Conservation (phyloP, 2,113 vertebrate genomes). For the Athene noctua region DNA sequence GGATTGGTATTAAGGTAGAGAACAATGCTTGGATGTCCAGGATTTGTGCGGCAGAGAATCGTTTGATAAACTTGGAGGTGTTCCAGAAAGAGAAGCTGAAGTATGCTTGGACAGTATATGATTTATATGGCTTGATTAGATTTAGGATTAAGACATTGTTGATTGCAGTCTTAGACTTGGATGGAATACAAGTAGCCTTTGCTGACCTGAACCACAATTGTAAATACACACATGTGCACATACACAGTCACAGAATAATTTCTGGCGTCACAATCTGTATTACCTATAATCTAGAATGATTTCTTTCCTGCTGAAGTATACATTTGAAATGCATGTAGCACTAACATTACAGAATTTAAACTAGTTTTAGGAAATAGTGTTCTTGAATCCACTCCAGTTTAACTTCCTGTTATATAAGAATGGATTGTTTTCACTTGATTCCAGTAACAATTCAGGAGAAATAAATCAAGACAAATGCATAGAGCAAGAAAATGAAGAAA, state of each 20-base stretch:
- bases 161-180: background rate
- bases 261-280: background rate
- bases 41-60: background rate
- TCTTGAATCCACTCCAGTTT: background rate
- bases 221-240: accelerated
- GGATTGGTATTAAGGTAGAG: background rate
- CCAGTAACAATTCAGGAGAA: background rate
- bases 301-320: background rate
- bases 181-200: background rate
- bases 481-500: background rate
- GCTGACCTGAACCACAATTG: background rate
- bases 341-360: background rate
- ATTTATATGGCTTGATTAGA: background rate
- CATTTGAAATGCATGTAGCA: background rate
- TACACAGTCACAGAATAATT: background rate
- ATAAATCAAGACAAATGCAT: background rate
- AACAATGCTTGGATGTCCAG: background rate
- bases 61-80: background rate
- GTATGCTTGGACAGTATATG: background rate
- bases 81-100: background rate
- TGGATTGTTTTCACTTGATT: background rate
- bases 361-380: background rate
- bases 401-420: background rate
- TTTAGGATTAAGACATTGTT: background rate
- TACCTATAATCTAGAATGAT: background rate